Evolutionary conservation across 2,113 vertebrate genomes (phyloP), one percentile per base, ranked within the genome.

Genomic region (Rhea americana): DNA sequence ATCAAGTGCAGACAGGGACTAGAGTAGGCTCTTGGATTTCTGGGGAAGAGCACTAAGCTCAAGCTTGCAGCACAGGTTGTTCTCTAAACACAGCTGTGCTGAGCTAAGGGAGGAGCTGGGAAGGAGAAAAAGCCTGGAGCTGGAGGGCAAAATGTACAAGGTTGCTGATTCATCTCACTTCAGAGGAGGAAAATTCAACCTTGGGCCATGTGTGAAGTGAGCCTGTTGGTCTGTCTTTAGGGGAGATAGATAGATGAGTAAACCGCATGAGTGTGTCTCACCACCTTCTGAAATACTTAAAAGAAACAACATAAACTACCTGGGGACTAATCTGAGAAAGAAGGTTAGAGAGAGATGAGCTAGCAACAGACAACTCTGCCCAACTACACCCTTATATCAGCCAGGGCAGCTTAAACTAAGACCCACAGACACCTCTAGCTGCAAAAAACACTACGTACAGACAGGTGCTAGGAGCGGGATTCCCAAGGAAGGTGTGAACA

Each of bases 251-350:
- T 41, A 41, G 41, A 41, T 43, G 35, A 70, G 68, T 32, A 43
- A 76, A 26, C 0, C 7, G 21, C 0, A 0, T 8, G 12, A 10
- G 32, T 11, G 37, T 9, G 1, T 41, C 13, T 75, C 21, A 11
- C 24, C 26, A 30, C 37, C 35, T 6, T 28, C 51, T 68, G 55
- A 71, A 81, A 13, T 26, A 39, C 0, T 2, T 74, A 51, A 79
- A 75, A 79, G 51, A 59, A 77, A 77, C 73, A 73, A 59, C 81
- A 81, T 43, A 8, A 68, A 76, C 35, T n/a, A 9, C 28, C 39
- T 0, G 0, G 35, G 37, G 30, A 17, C 0, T 37, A 32, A 28
- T n/a, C 25, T 30, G 39, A n/a, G 28, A 17, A 25, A 76, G 56
- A 14, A 22, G 7, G 8, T 5, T 2, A 19, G 12, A 45, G 58